Evolutionary conservation across 2,888 invertebrate genomes (phyloP).

Genomic region (Brachypalpus laphriformis): DNA sequence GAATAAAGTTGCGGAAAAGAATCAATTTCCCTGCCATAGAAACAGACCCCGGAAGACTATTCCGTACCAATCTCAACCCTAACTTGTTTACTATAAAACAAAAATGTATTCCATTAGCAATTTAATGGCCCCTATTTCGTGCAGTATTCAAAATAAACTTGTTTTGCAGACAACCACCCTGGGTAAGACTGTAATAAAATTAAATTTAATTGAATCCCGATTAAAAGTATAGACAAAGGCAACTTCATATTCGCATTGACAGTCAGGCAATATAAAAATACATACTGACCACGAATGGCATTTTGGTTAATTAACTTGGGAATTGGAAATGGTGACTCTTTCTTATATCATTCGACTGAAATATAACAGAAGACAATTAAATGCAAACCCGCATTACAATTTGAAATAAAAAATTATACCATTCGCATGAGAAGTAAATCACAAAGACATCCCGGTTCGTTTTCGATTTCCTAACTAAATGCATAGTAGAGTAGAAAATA

Average conservation of each 20-base stretch:
- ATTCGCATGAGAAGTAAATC: neutral
- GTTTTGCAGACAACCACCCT: neutral
- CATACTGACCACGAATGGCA: neutral
- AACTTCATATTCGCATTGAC: neutral
- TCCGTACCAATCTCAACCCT: too few species aligned
- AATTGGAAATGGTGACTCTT: neutral
- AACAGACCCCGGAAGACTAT: too few species aligned
- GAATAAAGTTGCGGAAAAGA: too few species aligned
- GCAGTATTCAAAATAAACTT: neutral
- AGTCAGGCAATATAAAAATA: neutral
- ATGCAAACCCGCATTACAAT: neutral
- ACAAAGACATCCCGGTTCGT: neutral
- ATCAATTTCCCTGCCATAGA: too few species aligned
- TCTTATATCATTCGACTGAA: neutral
- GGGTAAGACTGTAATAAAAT: neutral
- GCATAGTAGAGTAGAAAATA: neutral
- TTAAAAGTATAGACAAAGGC: neutral
- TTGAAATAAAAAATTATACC: neutral
- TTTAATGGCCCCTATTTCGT: neutral
- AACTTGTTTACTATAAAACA: neutral
- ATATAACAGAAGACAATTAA: neutral
- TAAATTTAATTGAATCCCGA: neutral
- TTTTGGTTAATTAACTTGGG: neutral
- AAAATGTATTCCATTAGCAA: neutral
- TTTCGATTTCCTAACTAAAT: neutral